Evolutionary conservation across 2,113 vertebrate species (phyloP), one percentile per base, ranked within the genome.

Genomic region (Boleophthalmus pectinirostris): DNA sequence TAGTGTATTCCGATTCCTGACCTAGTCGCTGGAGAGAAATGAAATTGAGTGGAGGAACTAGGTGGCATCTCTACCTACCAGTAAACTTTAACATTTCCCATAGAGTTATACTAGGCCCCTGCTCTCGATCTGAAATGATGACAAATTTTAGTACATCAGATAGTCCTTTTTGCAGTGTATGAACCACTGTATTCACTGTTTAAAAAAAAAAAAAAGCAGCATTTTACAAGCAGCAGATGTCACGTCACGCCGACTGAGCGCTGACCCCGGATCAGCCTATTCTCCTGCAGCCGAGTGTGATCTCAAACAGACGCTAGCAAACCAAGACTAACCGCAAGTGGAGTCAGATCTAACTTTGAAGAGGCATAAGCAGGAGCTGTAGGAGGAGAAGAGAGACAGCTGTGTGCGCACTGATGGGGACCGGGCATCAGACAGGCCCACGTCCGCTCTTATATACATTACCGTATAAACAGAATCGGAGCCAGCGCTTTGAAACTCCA

Each of bases 391-490:
- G 33, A 86, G 69, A 72, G 74, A 61, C 63, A 78, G 72, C 68
- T 68, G 16, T 66, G 16, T 13, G 15, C 38, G 29, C 18, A 74
- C 54, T 68, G 79, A 85, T 77, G 73, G 70, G 80, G 77, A 77
- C 23, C 74, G 21, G n/a, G 54, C 54, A 65, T 75, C 65, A 78
- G 85, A 82, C 77, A 85, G 79, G 77, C 72, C 69, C 81, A 84
- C 78, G 64, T 88, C 85, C 81, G 53, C 25, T 82, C 69, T 14
- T 84, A 38, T 88, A 84, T 80, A 85, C 82, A 84, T 74, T 63
- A 46, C 71, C 15, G 66, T 85, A 78, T 53, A 83, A 86, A 85
- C 78, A 75, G 82, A 84, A 87, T 88, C 73, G 82, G 63, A 84
- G 82, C 38, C 84, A 80, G 83, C n/a, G n/a, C 70, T 82, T 65